phyloP scores from a whole-genome alignment of 2,797 vertebrate species.

The Pterois miles region DNA sequence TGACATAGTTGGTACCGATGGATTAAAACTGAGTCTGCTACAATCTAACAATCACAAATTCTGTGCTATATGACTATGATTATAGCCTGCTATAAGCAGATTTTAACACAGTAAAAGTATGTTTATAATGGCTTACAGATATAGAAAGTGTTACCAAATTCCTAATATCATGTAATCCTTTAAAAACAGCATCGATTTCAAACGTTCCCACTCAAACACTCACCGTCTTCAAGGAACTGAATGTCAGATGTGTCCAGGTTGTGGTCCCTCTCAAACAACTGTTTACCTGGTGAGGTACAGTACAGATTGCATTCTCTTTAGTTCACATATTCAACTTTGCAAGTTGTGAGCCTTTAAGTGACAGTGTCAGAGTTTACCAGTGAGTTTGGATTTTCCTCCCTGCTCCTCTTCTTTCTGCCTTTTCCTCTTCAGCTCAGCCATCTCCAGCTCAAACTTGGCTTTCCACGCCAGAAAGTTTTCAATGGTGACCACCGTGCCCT shows the following conservation, averaged over 20 bases:
- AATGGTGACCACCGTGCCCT: constrained; percentile 97
- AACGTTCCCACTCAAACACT: no score
- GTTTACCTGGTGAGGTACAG: constrained; percentile 86
- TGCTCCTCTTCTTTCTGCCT: constrained; percentile 95
- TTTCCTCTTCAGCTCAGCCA: constrained; percentile 90
- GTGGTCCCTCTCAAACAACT: constrained; percentile 97
- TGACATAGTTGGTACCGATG: no score
- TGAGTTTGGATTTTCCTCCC: constrained; percentile 91
- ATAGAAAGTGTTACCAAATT: no score
- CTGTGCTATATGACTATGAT: no score
- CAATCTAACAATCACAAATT: no score
- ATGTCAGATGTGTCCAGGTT: constrained; percentile 99
- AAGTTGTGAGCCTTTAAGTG: not conserved
- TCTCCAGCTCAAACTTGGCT: constrained; percentile 91
- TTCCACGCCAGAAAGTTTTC: constrained; percentile 98
- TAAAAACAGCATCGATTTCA: not conserved
- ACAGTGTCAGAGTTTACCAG: constrained; percentile 77
- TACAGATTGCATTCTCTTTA: not conserved
- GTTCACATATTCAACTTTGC: no score
- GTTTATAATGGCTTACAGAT: no score
- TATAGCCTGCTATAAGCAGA: no score
- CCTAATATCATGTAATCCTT: not conserved
- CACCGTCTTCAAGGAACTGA: constrained; percentile 95
- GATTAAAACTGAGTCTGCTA: no score
- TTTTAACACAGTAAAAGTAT: no score